A percentile compares a stretch with the other conserved stretches of the same genome.
Evolutionary conservation across 2,888 invertebrate genomes (phyloP).

Genomic region (Troglohyphantes excavatus): DNA sequence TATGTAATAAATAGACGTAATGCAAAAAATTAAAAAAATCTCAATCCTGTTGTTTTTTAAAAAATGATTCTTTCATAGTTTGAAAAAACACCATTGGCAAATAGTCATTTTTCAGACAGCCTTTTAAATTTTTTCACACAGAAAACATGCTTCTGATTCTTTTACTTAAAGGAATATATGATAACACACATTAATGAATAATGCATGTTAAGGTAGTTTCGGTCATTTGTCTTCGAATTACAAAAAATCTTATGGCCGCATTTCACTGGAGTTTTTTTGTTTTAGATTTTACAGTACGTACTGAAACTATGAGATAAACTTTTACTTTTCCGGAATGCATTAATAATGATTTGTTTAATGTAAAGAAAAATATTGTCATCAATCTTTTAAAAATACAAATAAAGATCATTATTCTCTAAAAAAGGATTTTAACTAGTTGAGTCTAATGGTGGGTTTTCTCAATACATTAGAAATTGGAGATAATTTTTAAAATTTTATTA

Average conservation of each 20-base stretch:
- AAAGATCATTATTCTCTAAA: not conserved
- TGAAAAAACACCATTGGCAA: slow-evolving; percentile 25
- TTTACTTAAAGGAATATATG: not conserved
- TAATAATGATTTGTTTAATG: slow-evolving; percentile 25
- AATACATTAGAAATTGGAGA: no score
- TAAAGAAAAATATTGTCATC: not conserved
- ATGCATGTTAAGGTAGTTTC: slow-evolving; percentile 10
- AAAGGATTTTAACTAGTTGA: no score
- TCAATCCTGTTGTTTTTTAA: no score
- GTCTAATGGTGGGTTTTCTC: no score
- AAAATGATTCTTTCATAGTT: no score
- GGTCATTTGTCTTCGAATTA: slow-evolving; percentile 23
- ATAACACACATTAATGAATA: slow-evolving; percentile 20
- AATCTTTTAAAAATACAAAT: not conserved
- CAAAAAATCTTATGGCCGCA: not conserved
- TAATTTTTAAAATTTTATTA: no score
- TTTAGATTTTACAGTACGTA: not conserved
- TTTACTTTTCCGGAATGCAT: not conserved
- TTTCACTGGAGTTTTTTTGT: not conserved
- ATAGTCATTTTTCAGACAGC: not conserved
- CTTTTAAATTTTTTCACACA: not conserved
- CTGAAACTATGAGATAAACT: not conserved
- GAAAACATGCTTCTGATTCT: not conserved
- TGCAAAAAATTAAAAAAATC: no score
- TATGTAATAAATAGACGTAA: no score